These are phyloP conservation scores for Panorpa germanica DNA, from an alignment of 2,888 invertebrate species.

Conservation along the genomic window DNA sequence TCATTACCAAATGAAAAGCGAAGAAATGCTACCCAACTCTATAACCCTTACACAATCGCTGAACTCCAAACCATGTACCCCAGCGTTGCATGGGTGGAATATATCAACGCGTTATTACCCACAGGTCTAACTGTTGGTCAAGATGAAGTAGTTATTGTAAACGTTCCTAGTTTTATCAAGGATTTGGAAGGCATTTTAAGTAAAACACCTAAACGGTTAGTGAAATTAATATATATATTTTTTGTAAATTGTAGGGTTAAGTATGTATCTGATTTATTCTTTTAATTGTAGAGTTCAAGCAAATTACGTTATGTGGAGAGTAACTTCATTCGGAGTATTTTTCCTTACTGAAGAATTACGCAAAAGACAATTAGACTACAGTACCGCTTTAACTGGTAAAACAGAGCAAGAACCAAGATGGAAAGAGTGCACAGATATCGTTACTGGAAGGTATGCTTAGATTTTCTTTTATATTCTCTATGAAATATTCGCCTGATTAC, in stretches of 20 bases:
- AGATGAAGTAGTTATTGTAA: slow-evolving; percentile 65
- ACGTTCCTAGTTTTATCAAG: slow-evolving; percentile 63
- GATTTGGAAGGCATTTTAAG: slow-evolving; percentile 43
- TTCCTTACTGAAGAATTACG: slow-evolving; percentile 65
- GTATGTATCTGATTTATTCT: slow-evolving; percentile 1
- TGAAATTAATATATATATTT: slow-evolving; percentile 2
- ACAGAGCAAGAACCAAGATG: slow-evolving; percentile 74
- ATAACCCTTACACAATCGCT: slow-evolving; percentile 75
- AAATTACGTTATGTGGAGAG: slow-evolving; percentile 88
- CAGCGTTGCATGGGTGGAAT: slow-evolving; percentile 35
- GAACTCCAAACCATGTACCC: slow-evolving; percentile 59
- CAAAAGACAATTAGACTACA: slow-evolving; percentile 60
- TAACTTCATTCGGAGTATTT: slow-evolving; percentile 59
- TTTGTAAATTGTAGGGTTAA: neutral
- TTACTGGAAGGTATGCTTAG: slow-evolving; percentile 47
- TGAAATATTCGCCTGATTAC: neutral
- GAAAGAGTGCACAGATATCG: slow-evolving; percentile 79
- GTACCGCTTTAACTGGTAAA: slow-evolving; percentile 63
- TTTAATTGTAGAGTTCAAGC: slow-evolving; percentile 39
- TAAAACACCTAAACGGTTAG: slow-evolving; percentile 33
- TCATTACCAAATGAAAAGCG: slow-evolving; percentile 78
- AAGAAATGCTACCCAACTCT: slow-evolving; percentile 75
- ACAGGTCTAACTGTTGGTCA: slow-evolving; percentile 36
- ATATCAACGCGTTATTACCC: slow-evolving; percentile 64
- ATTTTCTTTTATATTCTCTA: slow-evolving; percentile 6